Evolutionary conservation across 2,113 vertebrate genomes (phyloP).

Genomic region (Stercorarius parasiticus): DNA sequence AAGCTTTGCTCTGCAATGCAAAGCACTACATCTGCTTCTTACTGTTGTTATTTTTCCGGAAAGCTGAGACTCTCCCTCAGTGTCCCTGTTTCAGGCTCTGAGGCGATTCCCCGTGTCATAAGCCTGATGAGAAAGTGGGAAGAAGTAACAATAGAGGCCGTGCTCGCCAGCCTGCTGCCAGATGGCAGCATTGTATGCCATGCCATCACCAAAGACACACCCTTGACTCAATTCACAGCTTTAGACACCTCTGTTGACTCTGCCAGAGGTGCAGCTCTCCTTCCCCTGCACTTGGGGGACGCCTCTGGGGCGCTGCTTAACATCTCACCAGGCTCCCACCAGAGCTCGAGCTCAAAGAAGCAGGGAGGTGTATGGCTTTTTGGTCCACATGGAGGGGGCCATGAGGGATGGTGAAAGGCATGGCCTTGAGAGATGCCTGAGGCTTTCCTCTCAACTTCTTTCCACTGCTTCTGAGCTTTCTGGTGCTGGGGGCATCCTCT

Average conservation of each 20-base stretch:
- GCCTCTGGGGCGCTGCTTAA: not conserved
- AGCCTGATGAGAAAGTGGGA: not conserved
- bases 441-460: not conserved
- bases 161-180: not conserved
- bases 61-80: not conserved
- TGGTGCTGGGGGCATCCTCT: not conserved
- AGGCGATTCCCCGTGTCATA: rapidly evolving
- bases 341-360: not conserved
- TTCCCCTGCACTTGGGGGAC: not conserved
- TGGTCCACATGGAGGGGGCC: rapidly evolving
- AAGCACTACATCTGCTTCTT: not conserved
- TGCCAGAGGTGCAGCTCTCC: rapidly evolving
- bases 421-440: not conserved
- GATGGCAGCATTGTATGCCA: not conserved
- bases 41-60: not conserved
- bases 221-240: not conserved
- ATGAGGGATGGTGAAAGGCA: not conserved
- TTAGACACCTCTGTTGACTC: not conserved
- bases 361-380: rapidly evolving
- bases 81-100: not conserved
- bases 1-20: not conserved
- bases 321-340: not conserved
- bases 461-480: not conserved
- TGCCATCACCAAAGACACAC: not conserved
- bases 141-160: not conserved